Evolutionary conservation across 2,797 vertebrate genomes (phyloP).

Genomic region (Sternarchorhynchus goeldii): DNA sequence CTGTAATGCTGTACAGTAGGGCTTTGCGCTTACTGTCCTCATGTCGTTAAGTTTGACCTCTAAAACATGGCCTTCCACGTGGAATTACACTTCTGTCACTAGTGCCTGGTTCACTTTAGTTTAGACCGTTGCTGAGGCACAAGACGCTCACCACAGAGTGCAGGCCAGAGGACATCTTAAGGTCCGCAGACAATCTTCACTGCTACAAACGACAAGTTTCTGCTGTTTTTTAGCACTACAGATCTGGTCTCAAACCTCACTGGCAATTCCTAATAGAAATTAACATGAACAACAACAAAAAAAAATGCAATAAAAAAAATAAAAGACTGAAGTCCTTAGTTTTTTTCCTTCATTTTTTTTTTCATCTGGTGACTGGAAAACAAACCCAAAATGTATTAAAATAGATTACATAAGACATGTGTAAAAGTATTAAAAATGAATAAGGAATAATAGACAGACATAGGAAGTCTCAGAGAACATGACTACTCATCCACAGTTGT

Average conservation of each 20-base stretch:
- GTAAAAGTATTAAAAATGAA: neutral
- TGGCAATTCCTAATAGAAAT: conserved; percentile 53
- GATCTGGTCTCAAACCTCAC: conserved; percentile 49
- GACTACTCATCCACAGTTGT: neutral
- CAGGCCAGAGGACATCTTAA: conserved; percentile 25
- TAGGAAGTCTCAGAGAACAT: neutral
- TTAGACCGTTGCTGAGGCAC: conserved; percentile 29
- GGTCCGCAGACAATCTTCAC: conserved; percentile 41
- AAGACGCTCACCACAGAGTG: conserved; percentile 32
- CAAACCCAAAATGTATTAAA: neutral
- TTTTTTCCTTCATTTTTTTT: conserved; percentile 29
- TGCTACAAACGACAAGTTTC: conserved; percentile 38
- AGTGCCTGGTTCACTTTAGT: conserved; percentile 45
- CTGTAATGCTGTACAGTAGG: conserved; percentile 23
- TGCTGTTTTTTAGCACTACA: conserved; percentile 41
- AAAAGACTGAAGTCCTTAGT: conserved; percentile 28
- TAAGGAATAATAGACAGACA: neutral
- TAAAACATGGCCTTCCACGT: conserved; percentile 11
- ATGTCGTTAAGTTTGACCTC: conserved; percentile 3
- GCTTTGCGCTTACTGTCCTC: conserved; percentile 4
- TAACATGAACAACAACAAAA: conserved; percentile 56
- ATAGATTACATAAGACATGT: neutral
- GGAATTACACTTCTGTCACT: conserved; percentile 29
- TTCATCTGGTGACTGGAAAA: conserved; percentile 26
- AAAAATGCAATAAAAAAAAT: conserved; percentile 59